phyloP scores from a whole-genome alignment of 2,797 vertebrate genomes.

The Hyperoplus lanceolatus region DNA sequence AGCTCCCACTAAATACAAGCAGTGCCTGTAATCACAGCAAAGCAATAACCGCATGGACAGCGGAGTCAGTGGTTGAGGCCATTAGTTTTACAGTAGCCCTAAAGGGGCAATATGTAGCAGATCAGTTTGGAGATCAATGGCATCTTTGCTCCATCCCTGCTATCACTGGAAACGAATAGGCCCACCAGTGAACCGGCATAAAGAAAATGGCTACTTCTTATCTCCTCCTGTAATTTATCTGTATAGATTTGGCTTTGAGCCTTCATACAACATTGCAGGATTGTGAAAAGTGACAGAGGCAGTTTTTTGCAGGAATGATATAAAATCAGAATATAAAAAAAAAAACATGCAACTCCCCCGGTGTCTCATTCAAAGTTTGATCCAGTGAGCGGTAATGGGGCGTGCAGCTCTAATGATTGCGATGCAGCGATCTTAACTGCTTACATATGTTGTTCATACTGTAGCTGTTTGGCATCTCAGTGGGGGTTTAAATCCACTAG shows the following conservation, averaged over 20 bases:
- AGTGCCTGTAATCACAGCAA: conserved; percentile 31
- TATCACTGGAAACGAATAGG: conserved; percentile 41
- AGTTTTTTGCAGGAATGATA: conserved; percentile 52
- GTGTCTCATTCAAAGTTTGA: conserved; percentile 64
- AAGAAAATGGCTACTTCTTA: conserved; percentile 48
- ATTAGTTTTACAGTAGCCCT: conserved; percentile 45
- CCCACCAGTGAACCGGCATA: conserved; percentile 47
- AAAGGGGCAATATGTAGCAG: conserved; percentile 49
- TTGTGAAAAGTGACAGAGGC: conserved; percentile 38
- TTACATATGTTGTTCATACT: conserved; percentile 70
- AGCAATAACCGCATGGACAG: conserved; percentile 30
- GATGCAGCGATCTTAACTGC: conserved; percentile 59
- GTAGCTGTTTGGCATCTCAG: conserved; percentile 75
- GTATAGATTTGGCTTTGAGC: conserved; percentile 52
- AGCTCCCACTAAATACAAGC: conserved; percentile 7
- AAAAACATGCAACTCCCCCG: conserved; percentile 12
- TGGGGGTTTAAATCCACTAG: conserved; percentile 58
- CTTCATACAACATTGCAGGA: conserved; percentile 24
- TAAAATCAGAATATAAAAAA: conserved; percentile 62
- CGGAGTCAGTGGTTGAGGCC: conserved; percentile 20
- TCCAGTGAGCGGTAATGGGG: conserved; percentile 65
- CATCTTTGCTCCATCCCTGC: conserved; percentile 25
- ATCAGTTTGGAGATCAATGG: conserved; percentile 46
- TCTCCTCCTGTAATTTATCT: conserved; percentile 60
- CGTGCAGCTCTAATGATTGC: conserved; percentile 67